Evolutionary conservation across 2,113 vertebrate genomes (phyloP).

Genomic region (Mohoua ochrocephala): DNA sequence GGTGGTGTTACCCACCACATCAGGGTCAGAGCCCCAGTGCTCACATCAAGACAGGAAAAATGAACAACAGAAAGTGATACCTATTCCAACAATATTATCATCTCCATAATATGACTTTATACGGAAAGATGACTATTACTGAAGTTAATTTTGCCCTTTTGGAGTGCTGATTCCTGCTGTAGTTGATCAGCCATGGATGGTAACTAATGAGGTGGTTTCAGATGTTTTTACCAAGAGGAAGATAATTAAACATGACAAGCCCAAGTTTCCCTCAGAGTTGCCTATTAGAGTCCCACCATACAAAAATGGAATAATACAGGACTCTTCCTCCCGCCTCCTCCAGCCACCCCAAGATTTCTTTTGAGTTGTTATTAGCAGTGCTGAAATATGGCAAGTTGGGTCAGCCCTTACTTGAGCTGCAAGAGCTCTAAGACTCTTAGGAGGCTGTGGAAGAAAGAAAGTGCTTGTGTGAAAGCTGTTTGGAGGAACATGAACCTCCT

Average conservation of each 20-base stretch:
- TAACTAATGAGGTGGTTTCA: not conserved
- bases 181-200: not conserved
- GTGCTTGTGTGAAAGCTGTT: not conserved
- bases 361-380: not conserved
- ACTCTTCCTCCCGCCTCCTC: not conserved
- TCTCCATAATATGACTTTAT: not conserved
- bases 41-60: not conserved
- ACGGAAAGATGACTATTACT: not conserved
- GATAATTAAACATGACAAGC: not conserved
- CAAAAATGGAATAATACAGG: not conserved
- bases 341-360: not conserved
- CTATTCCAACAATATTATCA: not conserved
- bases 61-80: not conserved
- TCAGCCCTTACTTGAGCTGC: not conserved
- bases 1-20: not conserved
- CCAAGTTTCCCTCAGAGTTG: not conserved
- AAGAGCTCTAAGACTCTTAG: not conserved
- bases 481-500: not conserved
- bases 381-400: not conserved
- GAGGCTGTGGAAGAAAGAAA: not conserved
- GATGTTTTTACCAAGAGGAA: not conserved
- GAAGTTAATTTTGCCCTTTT: not conserved
- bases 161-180: not conserved
- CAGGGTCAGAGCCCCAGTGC: not conserved
- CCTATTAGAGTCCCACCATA: not conserved